Conservation (phyloP, 2,113 vertebrate species). For the Phylloscopus trochiloides region DNA sequence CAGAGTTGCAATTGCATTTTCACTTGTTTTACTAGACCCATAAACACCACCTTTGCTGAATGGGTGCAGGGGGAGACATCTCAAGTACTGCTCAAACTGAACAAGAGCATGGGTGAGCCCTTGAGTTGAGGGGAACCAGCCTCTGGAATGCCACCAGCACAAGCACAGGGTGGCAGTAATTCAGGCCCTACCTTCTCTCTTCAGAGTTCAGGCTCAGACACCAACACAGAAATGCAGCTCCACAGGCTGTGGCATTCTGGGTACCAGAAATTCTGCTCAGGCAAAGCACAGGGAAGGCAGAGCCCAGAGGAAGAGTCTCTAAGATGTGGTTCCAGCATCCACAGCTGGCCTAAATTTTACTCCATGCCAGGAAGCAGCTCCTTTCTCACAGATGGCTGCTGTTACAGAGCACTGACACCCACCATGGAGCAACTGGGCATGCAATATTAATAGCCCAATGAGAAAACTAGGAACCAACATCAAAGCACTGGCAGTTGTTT, state of each 20-base stretch:
- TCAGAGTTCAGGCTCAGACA: neutral
- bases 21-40: neutral
- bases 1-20: neutral
- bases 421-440: neutral
- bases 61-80: rapidly evolving
- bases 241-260: neutral
- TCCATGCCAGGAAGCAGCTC: conserved; percentile 1
- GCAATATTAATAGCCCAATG: conserved; percentile 36
- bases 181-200: neutral
- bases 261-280: neutral
- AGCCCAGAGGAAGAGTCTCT: neutral
- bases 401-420: neutral
- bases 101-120: rapidly evolving
- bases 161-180: neutral
- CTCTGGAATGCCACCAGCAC: neutral
- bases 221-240: neutral
- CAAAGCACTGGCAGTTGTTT: conserved; percentile 12
- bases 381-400: conserved; percentile 23
- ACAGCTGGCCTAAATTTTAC: conserved; percentile 35
- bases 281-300: neutral
- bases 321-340: neutral
- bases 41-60: neutral
- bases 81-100: neutral
- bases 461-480: conserved; percentile 43
- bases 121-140: neutral